Evolutionary conservation across 1,140 invertebrate genomes (phyloP), one percentile per base, ranked within the genome.

Genomic region (Penaeus japonicus): DNA sequence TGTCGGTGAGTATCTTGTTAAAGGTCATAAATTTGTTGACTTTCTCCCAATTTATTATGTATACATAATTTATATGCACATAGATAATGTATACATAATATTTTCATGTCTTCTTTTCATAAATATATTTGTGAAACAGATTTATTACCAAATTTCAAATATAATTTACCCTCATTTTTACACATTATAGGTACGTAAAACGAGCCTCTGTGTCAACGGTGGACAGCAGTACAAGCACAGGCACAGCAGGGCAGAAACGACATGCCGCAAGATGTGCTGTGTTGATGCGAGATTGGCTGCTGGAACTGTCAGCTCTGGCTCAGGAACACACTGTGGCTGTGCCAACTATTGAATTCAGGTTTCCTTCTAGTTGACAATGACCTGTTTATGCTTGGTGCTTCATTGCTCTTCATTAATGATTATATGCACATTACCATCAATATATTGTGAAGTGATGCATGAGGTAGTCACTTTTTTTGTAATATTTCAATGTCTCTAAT

Each of bases 221-320:
- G 30, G 83, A 78, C 32, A 24, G 27, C 22, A 24, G 24, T 59
- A 35, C 62, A 17, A 22, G 30, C 22, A 22, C 70, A 1, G 59
- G 54, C 32, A 55, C 82, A 54, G 83, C 54, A 59, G 79, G 75
- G 54, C 65, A 91, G 87, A 93, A 94, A 57, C 92, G 92, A 84
- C 94, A 96, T 92, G 94, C 96, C 80, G 95, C 96, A 3, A 93
- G 96, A 85, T 96, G 97, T 93, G 97, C 97, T n/a, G 95, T 99
- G 5, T 92, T 99, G 80, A 93, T 99, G 78, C 96, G 97, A 91
- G 97, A 99, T 92, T 98, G 98, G 96, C 93, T 98, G 0, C 97
- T 98, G 93, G 97, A 99, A 93, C 93, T 99, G 65, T 96, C 97
- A 0, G 97, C 98, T 22, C 94, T 99, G 75, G 95, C 96, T 86